These are phyloP conservation scores for Anabacerthia variegaticeps DNA, from an alignment of 2,797 vertebrate genomes.

Conservation along the genomic window DNA sequence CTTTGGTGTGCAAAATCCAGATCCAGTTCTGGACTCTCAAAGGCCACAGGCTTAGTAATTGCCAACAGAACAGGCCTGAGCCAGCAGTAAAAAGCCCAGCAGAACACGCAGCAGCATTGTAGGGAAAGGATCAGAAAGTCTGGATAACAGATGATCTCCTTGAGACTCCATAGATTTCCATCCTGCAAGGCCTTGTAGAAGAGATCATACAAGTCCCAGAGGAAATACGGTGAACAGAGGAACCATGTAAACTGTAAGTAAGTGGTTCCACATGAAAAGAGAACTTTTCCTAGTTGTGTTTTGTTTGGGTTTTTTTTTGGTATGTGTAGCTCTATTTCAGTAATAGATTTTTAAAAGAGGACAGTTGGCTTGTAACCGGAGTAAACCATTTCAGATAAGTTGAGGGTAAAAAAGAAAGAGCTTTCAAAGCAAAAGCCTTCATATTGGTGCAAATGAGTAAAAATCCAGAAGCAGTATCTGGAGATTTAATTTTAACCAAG, in stretches of 20 bases:
- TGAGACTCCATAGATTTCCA: neutral
- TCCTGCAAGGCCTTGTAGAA: neutral
- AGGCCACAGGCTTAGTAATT: neutral
- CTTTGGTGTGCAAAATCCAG: neutral
- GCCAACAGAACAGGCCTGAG: neutral
- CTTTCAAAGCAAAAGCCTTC: slow-evolving; percentile 28
- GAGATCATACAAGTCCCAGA: neutral
- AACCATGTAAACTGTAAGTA: neutral
- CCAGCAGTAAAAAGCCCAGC: neutral
- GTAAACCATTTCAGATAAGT: neutral
- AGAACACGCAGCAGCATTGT: rapidly evolving
- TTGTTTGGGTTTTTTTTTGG: neutral
- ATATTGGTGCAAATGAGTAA: slow-evolving; percentile 25
- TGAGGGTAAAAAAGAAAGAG: neutral
- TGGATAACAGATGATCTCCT: neutral
- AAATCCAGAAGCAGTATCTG: slow-evolving; percentile 34
- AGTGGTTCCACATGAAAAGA: neutral
- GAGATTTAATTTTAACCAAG: slow-evolving; percentile 67
- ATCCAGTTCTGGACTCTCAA: neutral
- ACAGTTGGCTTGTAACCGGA: neutral
- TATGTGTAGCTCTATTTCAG: neutral
- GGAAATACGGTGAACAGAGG: neutral
- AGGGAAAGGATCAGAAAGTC: neutral
- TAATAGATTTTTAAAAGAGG: neutral
- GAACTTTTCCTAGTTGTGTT: neutral